These are phyloP conservation scores for Drosophila aff. DNA, from an alignment of 1,140 invertebrate species.

Conservation along the genomic window DNA sequence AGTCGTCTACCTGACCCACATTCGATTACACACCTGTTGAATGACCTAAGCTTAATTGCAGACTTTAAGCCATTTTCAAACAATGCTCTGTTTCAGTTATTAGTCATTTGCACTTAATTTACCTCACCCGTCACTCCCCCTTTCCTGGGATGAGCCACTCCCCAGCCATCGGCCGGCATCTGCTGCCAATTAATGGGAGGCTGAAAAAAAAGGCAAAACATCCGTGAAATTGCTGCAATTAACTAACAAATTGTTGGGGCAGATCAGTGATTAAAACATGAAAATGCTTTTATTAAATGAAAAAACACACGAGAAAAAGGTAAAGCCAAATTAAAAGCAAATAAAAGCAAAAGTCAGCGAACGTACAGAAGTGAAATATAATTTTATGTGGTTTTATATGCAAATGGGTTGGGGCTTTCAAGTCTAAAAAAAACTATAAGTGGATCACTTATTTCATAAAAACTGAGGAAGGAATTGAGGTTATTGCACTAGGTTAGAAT, in stretches of 20 bases:
- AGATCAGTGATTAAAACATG: slow-evolving; percentile 76
- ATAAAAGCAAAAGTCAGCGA: slow-evolving; percentile 25
- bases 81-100: slow-evolving; percentile 20
- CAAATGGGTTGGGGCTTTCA: neutral
- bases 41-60: slow-evolving; percentile 33
- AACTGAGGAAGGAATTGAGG: neutral
- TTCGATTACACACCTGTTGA: slow-evolving; percentile 34
- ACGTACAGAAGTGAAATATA: slow-evolving; percentile 9
- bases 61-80: slow-evolving; percentile 18
- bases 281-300: slow-evolving; percentile 71
- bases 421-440: slow-evolving; percentile 1
- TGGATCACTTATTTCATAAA: neutral
- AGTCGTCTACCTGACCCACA: slow-evolving; percentile 29
- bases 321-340: slow-evolving; percentile 28
- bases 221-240: slow-evolving; percentile 69
- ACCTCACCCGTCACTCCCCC: neutral
- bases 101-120: slow-evolving; percentile 36
- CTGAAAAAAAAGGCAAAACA: slow-evolving; percentile 34
- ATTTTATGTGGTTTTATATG: slow-evolving; percentile 36
- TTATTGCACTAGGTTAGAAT: neutral
- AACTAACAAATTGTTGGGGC: slow-evolving; percentile 76
- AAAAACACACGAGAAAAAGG: slow-evolving; percentile 4
- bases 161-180: slow-evolving; percentile 18
- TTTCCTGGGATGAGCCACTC: slow-evolving; percentile 15
- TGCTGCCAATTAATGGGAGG: slow-evolving; percentile 37